Conservation (phyloP, 2,888 invertebrate species). For the Drosophila prolongata region DNA sequence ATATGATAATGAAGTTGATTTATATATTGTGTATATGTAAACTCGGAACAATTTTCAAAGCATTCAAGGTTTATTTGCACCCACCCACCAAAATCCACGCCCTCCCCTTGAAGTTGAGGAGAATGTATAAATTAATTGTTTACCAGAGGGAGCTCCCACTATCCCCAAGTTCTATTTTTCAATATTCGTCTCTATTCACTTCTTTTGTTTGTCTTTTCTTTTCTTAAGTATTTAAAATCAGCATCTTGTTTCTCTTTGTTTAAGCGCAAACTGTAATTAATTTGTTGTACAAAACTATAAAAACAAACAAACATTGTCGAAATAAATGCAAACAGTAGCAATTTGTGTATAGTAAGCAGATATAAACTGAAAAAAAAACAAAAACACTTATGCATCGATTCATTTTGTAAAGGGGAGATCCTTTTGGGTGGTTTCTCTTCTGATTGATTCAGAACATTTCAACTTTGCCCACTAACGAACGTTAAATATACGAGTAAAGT, state of each 20-base stretch:
- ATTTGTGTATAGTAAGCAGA: constrained; percentile 73
- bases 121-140: constrained; percentile 25
- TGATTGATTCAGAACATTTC: constrained; percentile 15
- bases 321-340: constrained; percentile 71
- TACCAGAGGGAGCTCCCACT: background rate
- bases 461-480: background rate
- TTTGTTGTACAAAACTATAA: constrained; percentile 48
- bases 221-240: constrained; percentile 29
- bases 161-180: constrained; percentile 2
- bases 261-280: constrained; percentile 53
- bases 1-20: constrained; percentile 79
- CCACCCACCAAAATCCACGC: constrained; percentile 24
- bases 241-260: constrained; percentile 39
- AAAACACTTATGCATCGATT: constrained; percentile 31
- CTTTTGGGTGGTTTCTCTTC: constrained; percentile 29
- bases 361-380: constrained; percentile 37
- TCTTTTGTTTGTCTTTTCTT: constrained; percentile 13
- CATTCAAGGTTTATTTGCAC: constrained; percentile 35
- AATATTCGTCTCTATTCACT: constrained; percentile 3
- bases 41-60: constrained; percentile 38
- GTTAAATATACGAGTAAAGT: constrained; percentile 52
- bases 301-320: constrained; percentile 51
- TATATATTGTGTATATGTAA: constrained; percentile 60
- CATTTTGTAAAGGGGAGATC: constrained; percentile 20
- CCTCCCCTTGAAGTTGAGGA: constrained; percentile 1